phyloP scores from a whole-genome alignment of 2,888 invertebrate genomes.

The Tetramorium bicarinatum region DNA sequence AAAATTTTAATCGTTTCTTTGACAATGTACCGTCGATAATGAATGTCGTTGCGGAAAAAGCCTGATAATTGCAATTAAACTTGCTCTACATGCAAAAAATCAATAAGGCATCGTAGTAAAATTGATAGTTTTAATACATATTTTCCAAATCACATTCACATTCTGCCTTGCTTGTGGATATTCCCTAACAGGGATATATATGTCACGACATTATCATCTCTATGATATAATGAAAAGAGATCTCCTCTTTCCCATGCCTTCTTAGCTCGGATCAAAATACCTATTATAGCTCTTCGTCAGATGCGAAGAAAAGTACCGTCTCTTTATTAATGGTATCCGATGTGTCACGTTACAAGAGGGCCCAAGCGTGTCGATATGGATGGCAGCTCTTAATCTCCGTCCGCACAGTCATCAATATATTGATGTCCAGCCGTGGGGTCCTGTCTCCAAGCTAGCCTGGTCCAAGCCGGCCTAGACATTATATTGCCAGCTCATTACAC shows the following conservation, averaged over 20 bases:
- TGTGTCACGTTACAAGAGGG: constrained; percentile 67
- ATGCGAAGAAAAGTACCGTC: constrained; percentile 39
- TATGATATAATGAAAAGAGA: constrained; percentile 43
- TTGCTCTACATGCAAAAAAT: not conserved
- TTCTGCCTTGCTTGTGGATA: not conserved
- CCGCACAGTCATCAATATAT: constrained; percentile 75
- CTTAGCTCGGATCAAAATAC: constrained; percentile 58
- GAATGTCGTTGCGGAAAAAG: not conserved
- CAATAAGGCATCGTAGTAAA: not conserved
- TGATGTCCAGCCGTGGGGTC: constrained; percentile 67
- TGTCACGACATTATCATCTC: constrained; percentile 34
- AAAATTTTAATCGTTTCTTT: constrained; percentile 30
- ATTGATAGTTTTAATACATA: not conserved
- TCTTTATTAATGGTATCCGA: constrained; percentile 69
- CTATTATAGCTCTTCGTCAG: constrained; percentile 52
- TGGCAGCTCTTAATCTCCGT: constrained; percentile 74
- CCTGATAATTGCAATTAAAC: constrained; percentile 19
- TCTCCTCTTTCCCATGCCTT: constrained; percentile 40
- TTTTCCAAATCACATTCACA: not conserved
- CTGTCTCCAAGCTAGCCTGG: constrained; percentile 57
- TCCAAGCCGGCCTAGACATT: constrained; percentile 67
- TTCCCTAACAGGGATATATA: not conserved
- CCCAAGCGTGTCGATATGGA: constrained; percentile 62
- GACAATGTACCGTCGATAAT: not conserved
- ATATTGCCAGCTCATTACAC: constrained; percentile 80